Conservation (phyloP, 2,888 invertebrate species). For the Pterostichus niger region DNA sequence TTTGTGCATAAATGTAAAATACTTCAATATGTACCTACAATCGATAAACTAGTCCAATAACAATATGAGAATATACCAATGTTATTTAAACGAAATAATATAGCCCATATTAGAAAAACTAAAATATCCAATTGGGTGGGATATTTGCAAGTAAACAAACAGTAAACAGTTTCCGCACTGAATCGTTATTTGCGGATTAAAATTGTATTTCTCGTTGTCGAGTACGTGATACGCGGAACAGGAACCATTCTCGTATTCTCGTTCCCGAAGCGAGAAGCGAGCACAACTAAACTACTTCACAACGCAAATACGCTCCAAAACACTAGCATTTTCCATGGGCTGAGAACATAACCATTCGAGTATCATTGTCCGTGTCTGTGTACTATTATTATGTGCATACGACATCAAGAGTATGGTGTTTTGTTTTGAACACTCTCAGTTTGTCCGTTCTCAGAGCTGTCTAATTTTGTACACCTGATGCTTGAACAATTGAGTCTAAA, state of each 20-base stretch:
- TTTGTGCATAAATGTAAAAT: no score
- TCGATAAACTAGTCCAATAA: no score
- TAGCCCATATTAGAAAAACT: not conserved
- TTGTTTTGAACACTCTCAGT: no score
- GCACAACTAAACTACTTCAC: not conserved
- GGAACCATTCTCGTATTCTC: slow-evolving; percentile 19
- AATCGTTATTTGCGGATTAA: slow-evolving; percentile 46
- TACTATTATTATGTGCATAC: not conserved
- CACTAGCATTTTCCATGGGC: not conserved
- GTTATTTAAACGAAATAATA: slow-evolving; percentile 15
- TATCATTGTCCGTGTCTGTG: not conserved
- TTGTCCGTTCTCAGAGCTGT: no score
- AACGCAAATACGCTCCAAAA: not conserved
- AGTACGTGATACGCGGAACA: not conserved
- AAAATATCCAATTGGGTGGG: slow-evolving; percentile 24
- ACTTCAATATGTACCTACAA: not conserved
- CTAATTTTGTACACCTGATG: no score
- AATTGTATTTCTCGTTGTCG: slow-evolving; percentile 30
- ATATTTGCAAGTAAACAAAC: slow-evolving; percentile 45
- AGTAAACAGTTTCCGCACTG: slow-evolving; percentile 31
- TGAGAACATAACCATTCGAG: not conserved
- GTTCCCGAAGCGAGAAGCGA: slow-evolving; percentile 8
- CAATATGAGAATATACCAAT: not conserved
- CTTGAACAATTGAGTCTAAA: no score
- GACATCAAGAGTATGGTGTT: no score